Evolutionary conservation across 2,113 vertebrate species (phyloP), one percentile per base, ranked within the genome.

Genomic region (Tenrec ecaudatus): DNA sequence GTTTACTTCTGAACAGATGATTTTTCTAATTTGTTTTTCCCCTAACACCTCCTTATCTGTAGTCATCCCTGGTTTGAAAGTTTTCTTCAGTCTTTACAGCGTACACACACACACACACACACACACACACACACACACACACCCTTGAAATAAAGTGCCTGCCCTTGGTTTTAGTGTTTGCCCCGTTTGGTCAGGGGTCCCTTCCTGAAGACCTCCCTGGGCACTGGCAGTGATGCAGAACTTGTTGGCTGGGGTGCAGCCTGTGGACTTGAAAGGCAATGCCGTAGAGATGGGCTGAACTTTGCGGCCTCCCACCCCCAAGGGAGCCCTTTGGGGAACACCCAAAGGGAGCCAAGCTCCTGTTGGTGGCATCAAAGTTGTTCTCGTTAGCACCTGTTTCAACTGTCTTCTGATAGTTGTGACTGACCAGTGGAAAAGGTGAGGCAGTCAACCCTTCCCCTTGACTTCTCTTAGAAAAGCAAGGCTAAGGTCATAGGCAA

Each of bases 111-210:
- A 22, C 58, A 77, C 85, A 62, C 43, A 40, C 43, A 57, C 57
- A 93, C n/a, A n/a, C n/a, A 31, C 40, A 36, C 31, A 22, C 58
- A 77, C 90, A 82, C 88, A 96, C 97, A 96, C 87, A 96, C 97
- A 91, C 96, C 88, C 97, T 96, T 97, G 98, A 98, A 97, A 97
- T 96, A 96, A 98, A 97, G 97, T 97, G 98, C 98, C 98, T 94
- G 96, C 97, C 98, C 96, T 83, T 96, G 94, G 97, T 96, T 97
- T 98, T 97, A 98, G 97, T 98, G 99, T 98, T 98, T 98, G 98
- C 98, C 98, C 97, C 98, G 98, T 98, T 98, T 98, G 98, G 97
- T 97, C 97, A 97, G 97, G 97, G 98, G 98, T 98, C 94, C 97
- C 97, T 98, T 98, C 98, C 99, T 14, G 77, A 97, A 96, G 97